A percentile compares a stretch with the other conserved stretches of the same genome.
phyloP scores from a whole-genome alignment of 2,797 vertebrate species.

The Aplochiton taeniatus region DNA sequence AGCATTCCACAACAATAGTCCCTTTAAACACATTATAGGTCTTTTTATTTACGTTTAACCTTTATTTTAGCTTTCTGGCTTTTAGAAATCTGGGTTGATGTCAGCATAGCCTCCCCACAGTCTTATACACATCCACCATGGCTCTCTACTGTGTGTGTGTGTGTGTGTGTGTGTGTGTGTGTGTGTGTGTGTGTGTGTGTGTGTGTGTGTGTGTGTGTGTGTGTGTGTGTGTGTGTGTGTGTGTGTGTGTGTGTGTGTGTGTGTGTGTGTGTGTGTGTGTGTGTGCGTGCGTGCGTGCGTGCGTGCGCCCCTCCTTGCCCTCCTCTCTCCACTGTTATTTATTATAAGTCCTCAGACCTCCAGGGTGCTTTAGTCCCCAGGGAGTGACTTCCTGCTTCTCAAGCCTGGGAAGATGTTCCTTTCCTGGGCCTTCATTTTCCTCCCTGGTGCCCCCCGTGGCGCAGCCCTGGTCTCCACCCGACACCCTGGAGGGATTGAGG shows the following conservation, averaged over 20 bases:
- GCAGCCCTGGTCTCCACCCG: background rate
- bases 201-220: slow-evolving; percentile 2
- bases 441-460: background rate
- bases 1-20: too few relatives aligned
- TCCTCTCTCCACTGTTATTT: background rate
- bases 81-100: too few relatives aligned
- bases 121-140: too few relatives aligned
- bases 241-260: background rate
- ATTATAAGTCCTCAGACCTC: background rate
- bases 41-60: too few relatives aligned
- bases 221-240: background rate
- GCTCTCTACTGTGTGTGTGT: background rate
- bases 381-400: slow-evolving; percentile 13
- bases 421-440: background rate
- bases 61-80: too few relatives aligned
- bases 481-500: background rate
- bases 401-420: background rate
- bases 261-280: background rate
- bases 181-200: background rate
- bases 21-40: too few relatives aligned
- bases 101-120: too few relatives aligned
- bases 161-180: slow-evolving; percentile 1
- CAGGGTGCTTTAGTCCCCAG: background rate
- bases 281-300: too few relatives aligned
- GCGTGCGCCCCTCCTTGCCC: too few relatives aligned